Conservation (phyloP, 2,797 vertebrate species). For the Paratrypauchen microcephalus region DNA sequence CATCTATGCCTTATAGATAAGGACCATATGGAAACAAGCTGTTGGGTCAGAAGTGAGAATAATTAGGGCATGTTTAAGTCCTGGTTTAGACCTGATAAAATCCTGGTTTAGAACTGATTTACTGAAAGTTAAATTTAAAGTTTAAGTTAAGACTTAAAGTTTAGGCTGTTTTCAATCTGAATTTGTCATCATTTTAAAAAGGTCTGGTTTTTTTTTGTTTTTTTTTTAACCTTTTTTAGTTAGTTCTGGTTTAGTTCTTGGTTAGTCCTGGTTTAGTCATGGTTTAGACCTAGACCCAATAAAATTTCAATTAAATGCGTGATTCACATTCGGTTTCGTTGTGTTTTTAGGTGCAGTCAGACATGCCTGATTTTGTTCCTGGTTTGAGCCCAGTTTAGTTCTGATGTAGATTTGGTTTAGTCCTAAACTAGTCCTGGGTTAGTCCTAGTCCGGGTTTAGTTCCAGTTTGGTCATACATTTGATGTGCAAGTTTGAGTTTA, state of each 20-base stretch:
- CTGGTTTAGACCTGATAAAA: not conserved
- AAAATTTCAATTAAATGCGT: too few species aligned
- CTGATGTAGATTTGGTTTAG: not conserved
- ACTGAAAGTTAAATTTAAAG: too few species aligned
- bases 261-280: not conserved
- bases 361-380: too few species aligned
- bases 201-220: too few species aligned
- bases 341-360: too few species aligned
- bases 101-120: constrained; percentile 36
- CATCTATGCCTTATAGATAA: constrained; percentile 71
- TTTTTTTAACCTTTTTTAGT: not conserved
- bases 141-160: not conserved
- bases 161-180: not conserved
- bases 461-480: too few species aligned
- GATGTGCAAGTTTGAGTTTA: too few species aligned
- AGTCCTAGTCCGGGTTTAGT: too few species aligned
- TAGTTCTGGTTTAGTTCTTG: not conserved
- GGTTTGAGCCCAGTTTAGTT: not conserved
- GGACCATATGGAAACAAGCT: constrained; percentile 66
- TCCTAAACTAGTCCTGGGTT: not conserved
- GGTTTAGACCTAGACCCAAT: not conserved
- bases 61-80: not conserved
- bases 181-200: too few species aligned
- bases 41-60: constrained; percentile 50
- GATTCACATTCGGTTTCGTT: too few species aligned